Base-by-base conservation (phyloP, 2,888 invertebrate genomes). In the Drosophila anomelani region DNA sequence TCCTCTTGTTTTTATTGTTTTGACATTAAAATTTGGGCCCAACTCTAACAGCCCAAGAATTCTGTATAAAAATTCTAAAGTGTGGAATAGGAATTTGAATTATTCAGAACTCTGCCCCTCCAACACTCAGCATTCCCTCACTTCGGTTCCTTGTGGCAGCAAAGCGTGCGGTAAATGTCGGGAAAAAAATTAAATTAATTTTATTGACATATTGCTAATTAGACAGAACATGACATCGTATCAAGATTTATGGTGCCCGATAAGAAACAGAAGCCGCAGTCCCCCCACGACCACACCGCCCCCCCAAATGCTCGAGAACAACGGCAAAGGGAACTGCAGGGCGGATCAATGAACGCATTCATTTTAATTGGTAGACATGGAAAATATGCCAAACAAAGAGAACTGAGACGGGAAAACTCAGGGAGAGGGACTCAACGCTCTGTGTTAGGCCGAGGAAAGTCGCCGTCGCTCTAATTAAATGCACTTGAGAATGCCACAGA, bases 181-280 rank as follows among this genome's bases (percentile, higher is more conserved):
- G 60, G 64, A 62, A 62, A 68, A 67, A 80, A 85, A 89, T 85
- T 85, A 80, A 89, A 87, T 88, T 88, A 90, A 91, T 89, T 91
- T 91, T 91, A 91, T 91, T 91, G 91, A 91, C 91, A 89, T 90
- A 91, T 89, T 89, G 89, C 91, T 91, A 91, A 91, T 91, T 91
- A 91, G 91, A 91, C 91, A 90, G 88, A 91, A 91, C 91, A 91
- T 91, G 91, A 91, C 91, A 91, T 90, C 86, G 79, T 90, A 88
- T 91, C 90, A 91, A 91, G 91, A 91, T 91, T 91, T 91, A 91
- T 91, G 78, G 89, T 88, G 81, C 82, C 78, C 78, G 88, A 89
- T 81, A 83, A 81, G 80, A 73, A 71, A 63, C 74, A 68, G 68
- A 67, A 74, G 44, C 59, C 34, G 32, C 20, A 43, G 23, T 38